A percentile compares a stretch with the other conserved stretches of the same genome.
Conservation (phyloP, 2,888 invertebrate species). For the Scaptomyza cyrtandrae region DNA sequence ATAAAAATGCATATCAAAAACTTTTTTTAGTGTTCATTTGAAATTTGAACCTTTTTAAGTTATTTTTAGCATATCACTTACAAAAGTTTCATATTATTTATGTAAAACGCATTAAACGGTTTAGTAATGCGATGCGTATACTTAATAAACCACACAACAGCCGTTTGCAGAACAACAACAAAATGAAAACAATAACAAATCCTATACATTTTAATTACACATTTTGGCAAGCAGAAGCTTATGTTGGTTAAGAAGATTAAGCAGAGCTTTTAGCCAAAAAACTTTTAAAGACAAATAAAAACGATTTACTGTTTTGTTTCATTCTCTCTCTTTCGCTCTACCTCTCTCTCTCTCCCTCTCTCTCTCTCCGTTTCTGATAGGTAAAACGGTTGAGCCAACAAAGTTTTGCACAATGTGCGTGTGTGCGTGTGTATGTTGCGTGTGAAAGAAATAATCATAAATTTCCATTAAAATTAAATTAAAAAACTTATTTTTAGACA, state of each 20-base stretch:
- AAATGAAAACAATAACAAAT: neutral
- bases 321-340: neutral
- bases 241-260: slow-evolving; percentile 51
- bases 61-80: too few relatives aligned
- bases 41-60: too few relatives aligned
- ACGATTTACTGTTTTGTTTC: slow-evolving; percentile 22
- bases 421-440: slow-evolving; percentile 64
- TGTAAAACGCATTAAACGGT: too few relatives aligned
- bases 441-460: slow-evolving; percentile 78
- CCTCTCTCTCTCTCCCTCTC: too few relatives aligned
- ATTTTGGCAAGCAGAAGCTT: slow-evolving; percentile 31
- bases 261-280: slow-evolving; percentile 35
- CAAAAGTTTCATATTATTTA: too few relatives aligned
- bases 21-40: too few relatives aligned
- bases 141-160: neutral
- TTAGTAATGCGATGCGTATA: neutral
- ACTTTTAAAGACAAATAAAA: slow-evolving; percentile 62
- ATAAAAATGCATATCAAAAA: too few relatives aligned
- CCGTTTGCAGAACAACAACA: too few relatives aligned
- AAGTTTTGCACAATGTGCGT: slow-evolving; percentile 29
- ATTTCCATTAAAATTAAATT: slow-evolving; percentile 80
- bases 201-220: slow-evolving; percentile 52
- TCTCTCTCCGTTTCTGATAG: neutral
- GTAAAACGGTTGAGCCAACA: neutral
- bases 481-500: slow-evolving; percentile 71